phyloP scores from a whole-genome alignment of 1,140 invertebrate genomes.

The Leptopilina clavipes region DNA sequence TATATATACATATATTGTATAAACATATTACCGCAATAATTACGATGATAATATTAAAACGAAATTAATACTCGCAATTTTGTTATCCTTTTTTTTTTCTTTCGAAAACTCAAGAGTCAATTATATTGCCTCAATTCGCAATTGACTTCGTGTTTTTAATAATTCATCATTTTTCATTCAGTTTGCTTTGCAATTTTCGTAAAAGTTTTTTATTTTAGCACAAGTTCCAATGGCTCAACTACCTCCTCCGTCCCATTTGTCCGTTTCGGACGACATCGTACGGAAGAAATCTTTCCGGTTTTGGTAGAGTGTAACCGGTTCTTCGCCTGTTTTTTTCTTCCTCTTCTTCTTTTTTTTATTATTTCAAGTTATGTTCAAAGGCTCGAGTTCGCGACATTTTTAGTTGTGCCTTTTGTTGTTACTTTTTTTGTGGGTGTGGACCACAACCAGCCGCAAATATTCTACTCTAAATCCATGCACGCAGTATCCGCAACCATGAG shows the following conservation, averaged over 20 bases:
- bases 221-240: constrained; percentile 59
- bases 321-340: constrained; percentile 48
- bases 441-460: constrained; percentile 14
- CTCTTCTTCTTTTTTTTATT: constrained; percentile 55
- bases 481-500: not conserved
- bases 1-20: not conserved
- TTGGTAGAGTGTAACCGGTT: constrained; percentile 69
- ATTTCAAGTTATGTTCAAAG: constrained; percentile 39
- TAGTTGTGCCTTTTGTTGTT: constrained; percentile 30
- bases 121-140: constrained; percentile 14
- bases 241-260: constrained; percentile 69
- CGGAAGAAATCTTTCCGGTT: constrained; percentile 73
- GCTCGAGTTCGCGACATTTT: constrained; percentile 37
- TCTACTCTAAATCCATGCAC: constrained; percentile 20
- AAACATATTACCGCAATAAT: not conserved
- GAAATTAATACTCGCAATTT: constrained; percentile 8
- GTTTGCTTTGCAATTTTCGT: constrained; percentile 53
- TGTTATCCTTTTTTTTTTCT: not conserved
- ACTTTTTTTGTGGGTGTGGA: constrained; percentile 20
- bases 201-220: constrained; percentile 60
- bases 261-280: constrained; percentile 65
- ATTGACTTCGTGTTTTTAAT: constrained; percentile 11
- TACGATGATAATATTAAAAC: not conserved
- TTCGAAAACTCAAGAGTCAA: not conserved
- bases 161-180: constrained; percentile 34